Percentiles rank a stretch among this genome's conserved stretches.
Conservation (phyloP, 2,888 invertebrate species). For the Cephus pygmeus region DNA sequence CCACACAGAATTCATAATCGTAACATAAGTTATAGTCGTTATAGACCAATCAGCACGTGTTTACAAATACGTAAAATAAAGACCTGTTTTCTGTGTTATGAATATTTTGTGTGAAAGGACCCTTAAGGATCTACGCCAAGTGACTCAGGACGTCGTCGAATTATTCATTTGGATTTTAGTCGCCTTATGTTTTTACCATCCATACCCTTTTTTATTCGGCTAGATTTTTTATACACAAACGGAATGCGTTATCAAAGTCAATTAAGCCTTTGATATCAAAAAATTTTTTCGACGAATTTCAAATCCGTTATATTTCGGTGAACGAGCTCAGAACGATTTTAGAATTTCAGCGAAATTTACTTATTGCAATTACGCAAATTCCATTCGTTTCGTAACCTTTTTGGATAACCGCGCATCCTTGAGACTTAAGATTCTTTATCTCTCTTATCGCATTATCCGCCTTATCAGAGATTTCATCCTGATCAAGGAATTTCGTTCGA, state of each 20-base stretch:
- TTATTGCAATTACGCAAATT: not conserved
- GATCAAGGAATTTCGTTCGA: not conserved
- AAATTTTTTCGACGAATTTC: not conserved
- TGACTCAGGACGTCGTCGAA: not conserved
- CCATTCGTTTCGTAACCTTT: not conserved
- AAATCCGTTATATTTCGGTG: not conserved
- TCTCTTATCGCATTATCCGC: not conserved
- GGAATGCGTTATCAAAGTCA: conserved; percentile 29
- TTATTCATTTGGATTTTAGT: not conserved
- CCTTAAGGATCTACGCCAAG: not conserved
- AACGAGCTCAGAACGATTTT: not conserved
- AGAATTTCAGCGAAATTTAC: not conserved
- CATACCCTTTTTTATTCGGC: not conserved
- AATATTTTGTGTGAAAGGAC: not conserved
- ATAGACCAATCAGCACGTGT: not conserved
- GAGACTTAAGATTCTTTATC: not conserved
- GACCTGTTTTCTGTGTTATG: not conserved
- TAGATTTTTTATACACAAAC: conserved; percentile 27
- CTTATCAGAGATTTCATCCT: not conserved
- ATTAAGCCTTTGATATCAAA: conserved; percentile 10
- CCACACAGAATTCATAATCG: no score
- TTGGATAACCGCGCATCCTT: not conserved
- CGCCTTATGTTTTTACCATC: not conserved
- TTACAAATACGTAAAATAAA: not conserved
- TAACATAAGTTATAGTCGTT: not conserved